A percentile compares a stretch with the other conserved stretches of the same genome.
Conservation (phyloP, 2,888 invertebrate genomes). For the Piscicola geometra region DNA sequence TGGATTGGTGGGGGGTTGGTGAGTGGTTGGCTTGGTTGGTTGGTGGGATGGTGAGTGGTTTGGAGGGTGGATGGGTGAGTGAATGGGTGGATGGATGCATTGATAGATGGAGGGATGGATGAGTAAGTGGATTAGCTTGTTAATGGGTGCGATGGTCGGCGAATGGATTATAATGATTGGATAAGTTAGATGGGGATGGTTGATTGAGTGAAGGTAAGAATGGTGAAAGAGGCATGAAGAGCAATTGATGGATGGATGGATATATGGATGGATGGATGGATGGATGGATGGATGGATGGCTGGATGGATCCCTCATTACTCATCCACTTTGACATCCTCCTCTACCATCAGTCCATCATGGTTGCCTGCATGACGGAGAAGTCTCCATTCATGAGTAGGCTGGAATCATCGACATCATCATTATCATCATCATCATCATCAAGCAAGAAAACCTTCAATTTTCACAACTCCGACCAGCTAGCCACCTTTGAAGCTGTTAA, state of each 20-base stretch:
- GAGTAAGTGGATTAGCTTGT: too few relatives aligned
- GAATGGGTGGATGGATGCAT: too few relatives aligned
- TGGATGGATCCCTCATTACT: neutral
- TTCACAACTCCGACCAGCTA: constrained; percentile 51
- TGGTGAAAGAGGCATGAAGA: too few relatives aligned
- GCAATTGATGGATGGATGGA: neutral
- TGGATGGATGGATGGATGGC: too few relatives aligned
- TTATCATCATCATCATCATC: constrained; percentile 44
- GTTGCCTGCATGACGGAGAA: constrained; percentile 54
- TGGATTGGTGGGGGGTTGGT: too few relatives aligned
- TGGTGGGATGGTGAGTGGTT: neutral
- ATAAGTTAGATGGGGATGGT: too few relatives aligned
- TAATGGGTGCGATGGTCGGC: too few relatives aligned
- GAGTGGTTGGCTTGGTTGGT: too few relatives aligned
- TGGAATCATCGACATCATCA: constrained; percentile 44
- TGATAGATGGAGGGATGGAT: too few relatives aligned
- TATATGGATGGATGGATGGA: neutral
- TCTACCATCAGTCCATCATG: constrained; percentile 48
- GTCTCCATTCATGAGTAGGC: constrained; percentile 52
- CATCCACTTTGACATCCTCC: neutral
- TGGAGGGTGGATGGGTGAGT: neutral
- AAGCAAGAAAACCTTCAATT: constrained; percentile 47
- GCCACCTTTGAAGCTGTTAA: constrained; percentile 9
- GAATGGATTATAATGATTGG: too few relatives aligned
- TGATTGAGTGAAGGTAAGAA: too few relatives aligned